Percentiles rank a stretch among this genome's conserved stretches.
phyloP scores from a whole-genome alignment of 1,140 invertebrate genomes.

The Littorina saxatilis region DNA sequence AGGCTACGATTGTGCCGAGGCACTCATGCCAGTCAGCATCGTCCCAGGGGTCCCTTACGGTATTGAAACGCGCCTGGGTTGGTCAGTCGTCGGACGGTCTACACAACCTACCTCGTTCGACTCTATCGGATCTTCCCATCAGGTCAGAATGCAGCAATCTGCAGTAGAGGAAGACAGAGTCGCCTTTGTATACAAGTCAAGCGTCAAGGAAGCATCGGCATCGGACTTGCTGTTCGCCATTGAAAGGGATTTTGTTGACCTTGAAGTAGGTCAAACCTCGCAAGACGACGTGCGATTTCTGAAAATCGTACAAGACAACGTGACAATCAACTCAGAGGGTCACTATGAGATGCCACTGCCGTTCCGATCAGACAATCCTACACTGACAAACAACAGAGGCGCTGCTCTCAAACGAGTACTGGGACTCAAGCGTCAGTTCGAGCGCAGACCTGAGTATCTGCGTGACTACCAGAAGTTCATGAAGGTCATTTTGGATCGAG shows the following conservation, averaged over 20 bases:
- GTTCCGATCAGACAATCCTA: slow-evolving; percentile 14
- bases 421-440: slow-evolving; percentile 7
- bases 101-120: too few relatives aligned
- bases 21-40: background rate
- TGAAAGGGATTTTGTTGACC: slow-evolving; percentile 42
- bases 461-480: slow-evolving; percentile 30
- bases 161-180: background rate
- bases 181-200: background rate
- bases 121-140: background rate
- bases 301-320: slow-evolving; percentile 19
- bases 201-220: slow-evolving; percentile 31
- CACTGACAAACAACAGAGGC: slow-evolving; percentile 30
- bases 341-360: slow-evolving; percentile 50
- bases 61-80: background rate
- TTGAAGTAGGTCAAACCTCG: slow-evolving; percentile 10
- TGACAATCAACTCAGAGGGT: slow-evolving; percentile 21
- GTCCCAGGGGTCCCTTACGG: too few relatives aligned
- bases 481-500: slow-evolving; percentile 26
- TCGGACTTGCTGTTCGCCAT: slow-evolving; percentile 17
- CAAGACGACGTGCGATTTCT: slow-evolving; percentile 41
- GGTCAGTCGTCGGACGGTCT: background rate
- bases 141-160: background rate
- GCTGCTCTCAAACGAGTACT: slow-evolving; percentile 32
- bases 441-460: background rate
- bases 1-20: background rate